Conservation (phyloP, 1,140 invertebrate genomes). For the Drosophila burlai region DNA sequence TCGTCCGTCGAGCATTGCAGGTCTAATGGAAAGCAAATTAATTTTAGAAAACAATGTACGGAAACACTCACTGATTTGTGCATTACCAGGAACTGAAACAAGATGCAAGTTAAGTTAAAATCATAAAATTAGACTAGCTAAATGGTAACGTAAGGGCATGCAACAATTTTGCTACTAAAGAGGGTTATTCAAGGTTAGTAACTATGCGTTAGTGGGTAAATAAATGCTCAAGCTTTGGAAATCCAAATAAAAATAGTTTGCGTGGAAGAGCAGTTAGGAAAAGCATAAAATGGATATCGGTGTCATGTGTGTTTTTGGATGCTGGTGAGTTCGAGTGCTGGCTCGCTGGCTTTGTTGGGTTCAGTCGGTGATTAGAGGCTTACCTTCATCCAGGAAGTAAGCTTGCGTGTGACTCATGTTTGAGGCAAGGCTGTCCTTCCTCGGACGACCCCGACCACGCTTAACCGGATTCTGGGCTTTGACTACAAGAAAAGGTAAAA, state of each 20-base stretch:
- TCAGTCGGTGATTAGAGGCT: conserved; percentile 59
- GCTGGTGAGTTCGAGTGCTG: conserved; percentile 18
- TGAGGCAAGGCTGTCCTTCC: conserved; percentile 86
- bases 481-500: conserved; percentile 82
- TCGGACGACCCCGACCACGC: conserved; percentile 86
- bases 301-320: conserved; percentile 3
- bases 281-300: neutral
- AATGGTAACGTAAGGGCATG: conserved; percentile 11
- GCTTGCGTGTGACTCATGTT: conserved; percentile 85
- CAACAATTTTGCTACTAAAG: conserved; percentile 1
- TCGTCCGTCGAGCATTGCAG: conserved; percentile 91
- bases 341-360: conserved; percentile 12
- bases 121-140: neutral
- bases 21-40: conserved; percentile 85
- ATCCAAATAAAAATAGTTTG: conserved; percentile 13
- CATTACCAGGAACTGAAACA: conserved; percentile 45
- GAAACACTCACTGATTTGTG: conserved; percentile 1
- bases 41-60: conserved; percentile 21
- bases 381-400: conserved; percentile 88
- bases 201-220: conserved; percentile 6
- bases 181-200: neutral
- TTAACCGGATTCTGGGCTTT: conserved; percentile 85
- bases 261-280: conserved; percentile 2
- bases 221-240: neutral
- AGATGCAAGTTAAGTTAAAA: conserved; percentile 17